These are phyloP conservation scores for Triops cancriformis DNA, from an alignment of 1,140 invertebrate genomes.

Conservation along the genomic window DNA sequence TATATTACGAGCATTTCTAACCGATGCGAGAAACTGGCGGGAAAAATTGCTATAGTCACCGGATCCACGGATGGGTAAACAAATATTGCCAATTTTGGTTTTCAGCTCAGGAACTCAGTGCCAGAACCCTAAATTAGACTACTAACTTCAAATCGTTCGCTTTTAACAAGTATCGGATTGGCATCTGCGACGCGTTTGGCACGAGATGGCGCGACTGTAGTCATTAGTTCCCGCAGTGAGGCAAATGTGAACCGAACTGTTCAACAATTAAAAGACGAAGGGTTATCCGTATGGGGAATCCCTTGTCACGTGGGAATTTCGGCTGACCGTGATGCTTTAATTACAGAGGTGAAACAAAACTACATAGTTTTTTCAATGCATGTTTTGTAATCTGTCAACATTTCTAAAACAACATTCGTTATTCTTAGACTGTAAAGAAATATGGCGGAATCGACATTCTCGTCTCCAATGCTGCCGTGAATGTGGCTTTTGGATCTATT, in stretches of 20 bases:
- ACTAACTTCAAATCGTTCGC: slow-evolving; percentile 26
- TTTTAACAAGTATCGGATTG: slow-evolving; percentile 71
- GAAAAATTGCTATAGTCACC: slow-evolving; percentile 84
- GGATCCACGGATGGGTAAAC: slow-evolving; percentile 81
- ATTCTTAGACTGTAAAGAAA: slow-evolving; percentile 63
- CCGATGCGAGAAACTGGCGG: slow-evolving; percentile 35
- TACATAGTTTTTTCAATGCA: too few species aligned
- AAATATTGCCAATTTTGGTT: too few species aligned
- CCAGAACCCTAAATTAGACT: background rate
- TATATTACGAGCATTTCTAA: too few species aligned
- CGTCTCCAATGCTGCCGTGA: slow-evolving; percentile 89
- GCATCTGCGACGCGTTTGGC: slow-evolving; percentile 78
- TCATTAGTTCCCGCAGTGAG: slow-evolving; percentile 83
- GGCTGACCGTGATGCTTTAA: slow-evolving; percentile 65
- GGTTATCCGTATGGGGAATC: slow-evolving; percentile 60
- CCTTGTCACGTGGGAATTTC: slow-evolving; percentile 78
- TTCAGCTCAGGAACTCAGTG: too few species aligned
- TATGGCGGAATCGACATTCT: slow-evolving; percentile 88
- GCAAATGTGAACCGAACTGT: slow-evolving; percentile 76
- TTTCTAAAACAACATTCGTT: slow-evolving; percentile 9
- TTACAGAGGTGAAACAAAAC: slow-evolving; percentile 49
- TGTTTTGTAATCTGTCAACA: background rate
- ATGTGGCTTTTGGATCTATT: slow-evolving; percentile 68
- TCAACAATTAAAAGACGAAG: slow-evolving; percentile 55
- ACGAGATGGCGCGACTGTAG: slow-evolving; percentile 80